These are phyloP conservation scores for Aphyosemion australe DNA, from an alignment of 2,113 vertebrate species.

Conservation along the genomic window DNA sequence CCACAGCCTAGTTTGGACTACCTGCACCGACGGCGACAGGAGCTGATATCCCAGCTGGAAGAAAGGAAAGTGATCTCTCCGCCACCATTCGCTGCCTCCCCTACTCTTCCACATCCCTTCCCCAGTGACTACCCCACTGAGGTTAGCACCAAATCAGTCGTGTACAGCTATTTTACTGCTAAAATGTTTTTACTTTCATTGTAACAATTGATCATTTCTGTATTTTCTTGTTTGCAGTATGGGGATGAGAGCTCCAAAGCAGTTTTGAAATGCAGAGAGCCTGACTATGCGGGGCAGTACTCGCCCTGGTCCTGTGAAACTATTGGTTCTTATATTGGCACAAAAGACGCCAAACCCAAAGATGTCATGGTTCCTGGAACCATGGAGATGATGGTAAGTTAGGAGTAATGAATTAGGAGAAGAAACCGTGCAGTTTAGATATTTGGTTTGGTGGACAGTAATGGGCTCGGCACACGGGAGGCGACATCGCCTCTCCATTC, in stretches of 20 bases:
- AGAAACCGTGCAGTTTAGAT: not conserved
- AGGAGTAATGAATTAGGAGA: not conserved
- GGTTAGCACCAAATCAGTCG: slow-evolving; percentile 67
- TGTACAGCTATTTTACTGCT: not conserved
- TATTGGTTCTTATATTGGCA: slow-evolving; percentile 97
- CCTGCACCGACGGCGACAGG: slow-evolving; percentile 91
- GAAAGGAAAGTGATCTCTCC: slow-evolving; percentile 96
- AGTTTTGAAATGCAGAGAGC: slow-evolving; percentile 89
- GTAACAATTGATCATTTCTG: not conserved
- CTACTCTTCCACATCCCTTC: slow-evolving; percentile 89
- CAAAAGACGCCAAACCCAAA: slow-evolving; percentile 98
- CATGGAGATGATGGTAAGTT: slow-evolving; percentile 90
- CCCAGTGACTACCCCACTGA: slow-evolving; percentile 86
- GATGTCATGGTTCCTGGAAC: slow-evolving; percentile 86
- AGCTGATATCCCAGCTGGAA: slow-evolving; percentile 95
- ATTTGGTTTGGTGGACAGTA: not conserved
- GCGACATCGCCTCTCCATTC: no score
- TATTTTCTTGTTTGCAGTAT: slow-evolving; percentile 79
- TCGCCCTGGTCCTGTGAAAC: slow-evolving; percentile 99
- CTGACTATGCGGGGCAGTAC: slow-evolving; percentile 93
- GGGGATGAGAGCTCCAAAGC: slow-evolving; percentile 90
- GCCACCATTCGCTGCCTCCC: slow-evolving; percentile 92
- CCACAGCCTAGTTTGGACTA: slow-evolving; percentile 91
- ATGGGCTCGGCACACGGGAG: no score
- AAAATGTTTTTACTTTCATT: not conserved